A percentile compares a stretch with the other conserved stretches of the same genome.
Evolutionary conservation across 2,113 vertebrate species (phyloP).

Genomic region (Oncorhynchus nerka): DNA sequence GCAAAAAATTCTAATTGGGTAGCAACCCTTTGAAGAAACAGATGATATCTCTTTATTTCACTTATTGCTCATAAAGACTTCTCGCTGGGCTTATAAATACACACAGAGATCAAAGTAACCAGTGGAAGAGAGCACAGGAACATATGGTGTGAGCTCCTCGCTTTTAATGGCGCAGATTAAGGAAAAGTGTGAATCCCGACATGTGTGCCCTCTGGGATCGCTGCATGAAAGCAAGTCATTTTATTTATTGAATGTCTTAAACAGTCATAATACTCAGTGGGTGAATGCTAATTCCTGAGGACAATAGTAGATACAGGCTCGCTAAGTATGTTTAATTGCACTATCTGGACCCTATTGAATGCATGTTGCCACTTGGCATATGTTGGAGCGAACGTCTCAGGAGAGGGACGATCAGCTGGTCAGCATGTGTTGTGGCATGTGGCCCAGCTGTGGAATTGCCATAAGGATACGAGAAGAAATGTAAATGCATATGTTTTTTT

Average conservation of each 20-base stretch:
- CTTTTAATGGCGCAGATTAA: slow-evolving; percentile 26
- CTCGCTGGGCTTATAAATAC: slow-evolving; percentile 41
- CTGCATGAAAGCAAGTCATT: background rate
- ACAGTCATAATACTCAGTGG: background rate
- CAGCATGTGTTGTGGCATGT: background rate
- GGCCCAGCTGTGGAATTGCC: background rate
- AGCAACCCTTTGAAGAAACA: slow-evolving; percentile 60
- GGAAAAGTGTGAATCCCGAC: background rate
- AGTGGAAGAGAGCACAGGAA: background rate
- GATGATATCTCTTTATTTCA: slow-evolving; percentile 53
- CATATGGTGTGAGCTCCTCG: slow-evolving; percentile 11
- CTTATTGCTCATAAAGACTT: slow-evolving; percentile 50
- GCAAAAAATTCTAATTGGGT: slow-evolving; percentile 57
- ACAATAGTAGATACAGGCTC: background rate
- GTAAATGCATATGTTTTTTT: background rate
- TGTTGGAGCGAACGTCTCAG: background rate
- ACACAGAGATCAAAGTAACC: slow-evolving; percentile 32
- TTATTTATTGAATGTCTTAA: slow-evolving; percentile 13
- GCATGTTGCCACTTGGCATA: background rate
- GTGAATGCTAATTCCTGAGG: background rate
- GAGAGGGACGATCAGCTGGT: background rate
- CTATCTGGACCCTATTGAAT: background rate
- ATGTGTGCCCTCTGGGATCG: background rate
- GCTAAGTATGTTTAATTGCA: background rate
- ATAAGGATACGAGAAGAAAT: background rate